Conservation (phyloP, 2,888 invertebrate genomes). For the Strigamia crassipes region DNA sequence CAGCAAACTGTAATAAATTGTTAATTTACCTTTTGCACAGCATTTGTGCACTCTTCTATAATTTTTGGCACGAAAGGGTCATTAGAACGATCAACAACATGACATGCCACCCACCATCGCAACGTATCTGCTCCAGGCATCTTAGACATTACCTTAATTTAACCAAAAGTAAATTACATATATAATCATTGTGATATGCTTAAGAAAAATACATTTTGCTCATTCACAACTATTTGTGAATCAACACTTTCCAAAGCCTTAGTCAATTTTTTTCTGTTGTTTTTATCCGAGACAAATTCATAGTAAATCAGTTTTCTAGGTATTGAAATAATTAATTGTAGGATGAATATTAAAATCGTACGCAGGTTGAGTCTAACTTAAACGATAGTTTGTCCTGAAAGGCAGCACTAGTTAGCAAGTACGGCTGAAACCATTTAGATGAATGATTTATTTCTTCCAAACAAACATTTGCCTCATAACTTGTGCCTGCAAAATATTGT, state of each 20-base stretch:
- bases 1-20: background rate
- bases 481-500: conserved; percentile 52
- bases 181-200: too few species aligned
- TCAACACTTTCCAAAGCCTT: conserved; percentile 96
- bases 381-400: conserved; percentile 75
- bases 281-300: conserved; percentile 93
- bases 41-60: conserved; percentile 72
- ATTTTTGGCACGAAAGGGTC: conserved; percentile 76
- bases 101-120: conserved; percentile 91
- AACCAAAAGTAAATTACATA: background rate
- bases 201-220: conserved; percentile 60
- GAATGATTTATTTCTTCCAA: conserved; percentile 96
- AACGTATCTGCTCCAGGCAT: conserved; percentile 81
- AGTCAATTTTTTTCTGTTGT: conserved; percentile 89
- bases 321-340: background rate
- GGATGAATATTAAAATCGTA: background rate
- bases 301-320: conserved; percentile 81
- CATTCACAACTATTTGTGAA: conserved; percentile 72
- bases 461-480: conserved; percentile 77
- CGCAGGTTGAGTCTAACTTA: conserved; percentile 63
- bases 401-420: conserved; percentile 87
- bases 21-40: conserved; percentile 68
- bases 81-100: conserved; percentile 79
- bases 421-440: conserved; percentile 98
- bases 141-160: background rate